A percentile compares a stretch with the other conserved stretches of the same genome.
phyloP scores from a whole-genome alignment of 2,888 invertebrate genomes.

The Dicyrtomina minuta region DNA sequence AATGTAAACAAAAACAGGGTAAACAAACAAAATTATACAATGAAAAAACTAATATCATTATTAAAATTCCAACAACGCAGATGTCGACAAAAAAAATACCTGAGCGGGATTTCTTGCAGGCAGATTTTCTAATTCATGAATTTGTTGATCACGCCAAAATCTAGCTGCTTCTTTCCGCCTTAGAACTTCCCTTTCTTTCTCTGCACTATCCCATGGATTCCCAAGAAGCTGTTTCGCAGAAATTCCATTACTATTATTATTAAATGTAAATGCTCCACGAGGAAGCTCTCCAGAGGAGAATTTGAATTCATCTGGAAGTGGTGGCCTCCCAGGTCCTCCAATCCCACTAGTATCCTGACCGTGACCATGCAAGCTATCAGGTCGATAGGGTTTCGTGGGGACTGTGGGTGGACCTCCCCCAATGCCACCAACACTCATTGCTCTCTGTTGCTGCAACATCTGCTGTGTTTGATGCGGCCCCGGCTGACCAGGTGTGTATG shows the following conservation, averaged over 20 bases:
- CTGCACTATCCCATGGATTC: constrained; percentile 92
- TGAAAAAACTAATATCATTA: not conserved
- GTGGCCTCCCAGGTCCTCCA: constrained; percentile 56
- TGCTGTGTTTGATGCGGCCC: not conserved
- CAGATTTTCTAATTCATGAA: constrained; percentile 72
- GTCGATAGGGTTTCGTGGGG: constrained; percentile 53
- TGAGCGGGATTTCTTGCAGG: constrained; percentile 74
- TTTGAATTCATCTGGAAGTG: constrained; percentile 56
- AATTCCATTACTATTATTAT: constrained; percentile 36
- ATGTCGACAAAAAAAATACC: not conserved
- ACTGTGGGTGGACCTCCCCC: constrained; percentile 45
- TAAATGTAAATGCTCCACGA: constrained; percentile 63
- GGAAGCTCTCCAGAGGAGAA: constrained; percentile 64
- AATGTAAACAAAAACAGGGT: constrained; percentile 16
- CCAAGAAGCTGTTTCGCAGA: constrained; percentile 55
- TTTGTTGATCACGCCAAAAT: constrained; percentile 82
- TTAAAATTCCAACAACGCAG: not conserved
- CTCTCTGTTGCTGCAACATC: constrained; percentile 4
- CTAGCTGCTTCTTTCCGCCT: constrained; percentile 72
- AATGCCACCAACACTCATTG: constrained; percentile 27
- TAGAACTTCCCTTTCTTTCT: constrained; percentile 70
- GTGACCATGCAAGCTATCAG: constrained; percentile 33
- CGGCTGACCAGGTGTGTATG: constrained; percentile 27
- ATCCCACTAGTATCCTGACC: constrained; percentile 40
- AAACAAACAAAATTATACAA: not conserved